Evolutionary conservation across 2,113 vertebrate genomes (phyloP).

Genomic region (Halcyon senegalensis): DNA sequence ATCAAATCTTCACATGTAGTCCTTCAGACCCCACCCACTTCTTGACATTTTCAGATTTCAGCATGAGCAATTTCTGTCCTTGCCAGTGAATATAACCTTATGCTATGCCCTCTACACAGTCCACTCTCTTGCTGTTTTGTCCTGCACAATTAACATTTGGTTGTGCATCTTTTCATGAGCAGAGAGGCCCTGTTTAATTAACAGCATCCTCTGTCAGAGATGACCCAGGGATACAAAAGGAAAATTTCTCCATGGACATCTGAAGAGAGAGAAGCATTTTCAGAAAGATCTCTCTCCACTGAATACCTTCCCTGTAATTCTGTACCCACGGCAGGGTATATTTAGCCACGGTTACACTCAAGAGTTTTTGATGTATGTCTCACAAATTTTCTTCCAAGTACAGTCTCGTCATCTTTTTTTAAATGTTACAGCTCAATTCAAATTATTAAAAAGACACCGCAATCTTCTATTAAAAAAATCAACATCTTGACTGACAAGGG

Average conservation of each 20-base stretch:
- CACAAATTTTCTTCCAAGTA: neutral
- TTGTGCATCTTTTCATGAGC: neutral
- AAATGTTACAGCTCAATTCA: neutral
- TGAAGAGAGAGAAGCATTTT: neutral
- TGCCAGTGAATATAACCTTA: neutral
- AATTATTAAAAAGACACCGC: neutral
- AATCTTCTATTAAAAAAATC: too few species aligned
- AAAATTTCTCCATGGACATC: neutral
- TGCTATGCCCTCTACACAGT: accelerated
- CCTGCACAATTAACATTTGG: neutral
- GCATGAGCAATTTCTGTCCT: neutral
- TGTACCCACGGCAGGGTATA: neutral
- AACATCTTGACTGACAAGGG: accelerated
- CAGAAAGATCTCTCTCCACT: neutral
- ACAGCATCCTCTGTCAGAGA: neutral
- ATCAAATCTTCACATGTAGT: neutral
- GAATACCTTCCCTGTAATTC: neutral
- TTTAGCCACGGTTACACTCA: neutral
- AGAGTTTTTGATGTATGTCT: neutral
- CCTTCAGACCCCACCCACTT: neutral
- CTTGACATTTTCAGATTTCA: neutral
- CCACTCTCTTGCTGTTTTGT: neutral
- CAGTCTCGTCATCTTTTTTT: neutral
- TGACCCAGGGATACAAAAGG: neutral
- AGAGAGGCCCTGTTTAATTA: neutral